Evolutionary conservation across 2,797 vertebrate genomes (phyloP).

Genomic region (Sparidentex hasta): DNA sequence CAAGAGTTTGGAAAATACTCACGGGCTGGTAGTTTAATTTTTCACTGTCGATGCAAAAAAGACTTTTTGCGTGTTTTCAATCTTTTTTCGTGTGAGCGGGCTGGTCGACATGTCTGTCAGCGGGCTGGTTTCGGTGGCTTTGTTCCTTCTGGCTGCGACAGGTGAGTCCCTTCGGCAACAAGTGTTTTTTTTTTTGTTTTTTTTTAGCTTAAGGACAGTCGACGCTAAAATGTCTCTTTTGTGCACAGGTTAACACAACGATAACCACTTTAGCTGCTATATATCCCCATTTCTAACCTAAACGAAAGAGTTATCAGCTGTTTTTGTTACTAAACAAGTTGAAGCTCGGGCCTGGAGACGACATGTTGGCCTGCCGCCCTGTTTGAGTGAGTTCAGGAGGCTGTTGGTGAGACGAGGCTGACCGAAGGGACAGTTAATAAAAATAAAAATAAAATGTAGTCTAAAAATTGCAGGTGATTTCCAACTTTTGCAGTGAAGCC

Average conservation of each 20-base stretch:
- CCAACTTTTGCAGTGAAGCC: fast-evolving
- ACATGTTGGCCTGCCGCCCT: background rate
- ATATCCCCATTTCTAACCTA: no score
- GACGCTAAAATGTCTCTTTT: no score
- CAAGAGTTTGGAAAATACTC: background rate
- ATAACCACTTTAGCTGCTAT: fast-evolving
- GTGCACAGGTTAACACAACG: no score
- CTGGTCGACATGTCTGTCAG: constrained; percentile 61
- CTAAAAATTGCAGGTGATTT: no score
- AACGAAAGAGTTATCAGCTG: background rate
- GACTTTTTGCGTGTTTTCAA: background rate
- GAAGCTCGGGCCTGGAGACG: background rate
- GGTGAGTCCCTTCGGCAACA: constrained; percentile 60
- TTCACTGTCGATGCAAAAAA: constrained; percentile 4
- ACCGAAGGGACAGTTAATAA: no score
- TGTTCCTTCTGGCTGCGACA: constrained; percentile 66
- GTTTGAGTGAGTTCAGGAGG: background rate
- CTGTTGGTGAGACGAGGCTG: background rate
- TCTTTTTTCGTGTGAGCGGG: fast-evolving
- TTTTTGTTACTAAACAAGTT: background rate
- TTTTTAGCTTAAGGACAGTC: background rate
- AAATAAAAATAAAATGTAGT: background rate
- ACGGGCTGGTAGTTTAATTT: fast-evolving
- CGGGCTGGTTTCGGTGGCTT: constrained; percentile 61
- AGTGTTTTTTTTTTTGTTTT: background rate